Base-by-base conservation (phyloP, 2,888 invertebrate species). In the Corythucha ciliata region DNA sequence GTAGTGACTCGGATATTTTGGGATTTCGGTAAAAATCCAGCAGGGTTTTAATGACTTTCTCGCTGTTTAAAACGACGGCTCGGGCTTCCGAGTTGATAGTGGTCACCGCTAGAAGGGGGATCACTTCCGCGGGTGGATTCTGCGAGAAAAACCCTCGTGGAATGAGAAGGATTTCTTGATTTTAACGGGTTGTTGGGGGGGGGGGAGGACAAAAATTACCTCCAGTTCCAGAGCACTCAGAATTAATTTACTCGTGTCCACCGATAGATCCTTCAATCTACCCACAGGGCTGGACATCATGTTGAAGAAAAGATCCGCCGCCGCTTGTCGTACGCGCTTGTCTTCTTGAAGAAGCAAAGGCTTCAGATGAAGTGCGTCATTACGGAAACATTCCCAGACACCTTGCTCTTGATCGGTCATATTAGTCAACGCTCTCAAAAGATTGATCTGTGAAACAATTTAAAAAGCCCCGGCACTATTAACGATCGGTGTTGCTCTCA, bases 241-340 rank as follows among this genome's bases (percentile, higher is more conserved):
- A n/a, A n/a, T n/a, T n/a, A n/a, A n/a, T n/a, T n/a, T n/a, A n/a
- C n/a, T n/a, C n/a, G n/a, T n/a, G n/a, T n/a, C n/a, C n/a, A n/a
- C n/a, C n/a, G n/a, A n/a, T n/a, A n/a, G n/a, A n/a, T n/a, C n/a
- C n/a, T n/a, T 14, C 47, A 47, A 18, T 25, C 29, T 18, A 5
- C 47, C 47, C 12, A 47, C 25, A 18, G 34, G 36, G 3, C 36
- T 47, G n/a, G 47, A 24, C 25, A 47, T 36, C 14, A 47, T 22
- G 24, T 47, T 34, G n/a, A 18, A 36, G 36, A 47, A 47, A 18
- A 47, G 24, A 12, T 36, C 36, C 47, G 16, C 18, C 10, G 47
- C 36, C 22, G 36, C 3, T 3, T 36, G 1, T 22, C 47, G 12
- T 1, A 47, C 36, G 16, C 7, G 21, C 7, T 14, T 20, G 16